A percentile compares a stretch with the other conserved stretches of the same genome.
Evolutionary conservation across 2,888 invertebrate genomes (phyloP).

Genomic region (Macaria notata): DNA sequence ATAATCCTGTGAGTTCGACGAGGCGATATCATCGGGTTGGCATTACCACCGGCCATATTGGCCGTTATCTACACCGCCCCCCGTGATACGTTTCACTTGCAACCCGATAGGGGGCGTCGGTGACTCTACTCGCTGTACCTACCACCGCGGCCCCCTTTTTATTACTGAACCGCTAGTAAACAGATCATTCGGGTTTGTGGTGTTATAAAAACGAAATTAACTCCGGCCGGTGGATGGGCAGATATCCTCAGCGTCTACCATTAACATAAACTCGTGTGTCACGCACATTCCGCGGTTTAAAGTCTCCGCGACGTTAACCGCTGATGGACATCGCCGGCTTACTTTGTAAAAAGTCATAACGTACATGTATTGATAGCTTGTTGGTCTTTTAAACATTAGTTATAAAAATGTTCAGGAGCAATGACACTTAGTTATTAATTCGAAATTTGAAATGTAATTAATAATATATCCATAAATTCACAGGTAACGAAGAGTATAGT

Average conservation of each 20-base stretch:
- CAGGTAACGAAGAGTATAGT: too few relatives aligned
- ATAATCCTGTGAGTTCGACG: conserved; percentile 34
- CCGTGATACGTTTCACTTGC: conserved; percentile 78
- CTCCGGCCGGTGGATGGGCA: conserved; percentile 74
- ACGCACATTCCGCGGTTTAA: conserved; percentile 59
- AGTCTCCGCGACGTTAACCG: conserved; percentile 50
- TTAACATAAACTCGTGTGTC: conserved; percentile 68
- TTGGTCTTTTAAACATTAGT: too few relatives aligned
- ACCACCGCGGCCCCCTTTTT: conserved; percentile 79
- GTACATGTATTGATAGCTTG: too few relatives aligned
- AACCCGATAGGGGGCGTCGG: conserved; percentile 80
- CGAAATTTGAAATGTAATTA: too few relatives aligned
- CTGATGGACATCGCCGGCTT: conserved; percentile 35
- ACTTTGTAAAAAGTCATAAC: conserved; percentile 40
- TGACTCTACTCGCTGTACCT: conserved; percentile 60
- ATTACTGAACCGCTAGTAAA: conserved; percentile 82
- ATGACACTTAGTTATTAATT: too few relatives aligned
- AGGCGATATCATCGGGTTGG: conserved; percentile 58
- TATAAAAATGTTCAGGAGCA: too few relatives aligned
- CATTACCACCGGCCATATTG: conserved; percentile 72
- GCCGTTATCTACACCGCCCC: conserved; percentile 79
- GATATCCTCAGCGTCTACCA: conserved; percentile 65
- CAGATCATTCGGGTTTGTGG: conserved; percentile 82
- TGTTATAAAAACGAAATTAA: conserved; percentile 82
- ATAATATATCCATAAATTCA: too few relatives aligned